Evolutionary conservation across 2,888 invertebrate species (phyloP).

Genomic region (Drosophila crucigera): DNA sequence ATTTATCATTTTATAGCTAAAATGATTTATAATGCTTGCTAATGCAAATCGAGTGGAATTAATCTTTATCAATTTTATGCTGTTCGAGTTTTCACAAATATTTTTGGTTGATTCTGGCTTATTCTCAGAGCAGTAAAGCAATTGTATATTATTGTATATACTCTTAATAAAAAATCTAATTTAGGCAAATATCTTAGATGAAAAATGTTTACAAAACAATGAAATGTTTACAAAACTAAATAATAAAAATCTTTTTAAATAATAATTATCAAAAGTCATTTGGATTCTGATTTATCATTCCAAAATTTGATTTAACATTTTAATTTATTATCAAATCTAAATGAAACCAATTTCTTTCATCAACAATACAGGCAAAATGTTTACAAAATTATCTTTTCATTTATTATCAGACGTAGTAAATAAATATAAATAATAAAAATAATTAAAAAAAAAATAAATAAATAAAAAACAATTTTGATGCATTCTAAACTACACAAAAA

Average conservation of each 20-base stretch:
- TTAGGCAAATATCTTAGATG: not conserved
- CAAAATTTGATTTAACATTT: not conserved
- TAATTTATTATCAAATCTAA: not conserved
- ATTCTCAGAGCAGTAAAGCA: not conserved
- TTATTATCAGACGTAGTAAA: not conserved
- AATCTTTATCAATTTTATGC: slow-evolving; percentile 16
- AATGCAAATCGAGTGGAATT: slow-evolving; percentile 40
- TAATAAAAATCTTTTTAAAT: not conserved
- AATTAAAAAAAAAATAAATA: not conserved
- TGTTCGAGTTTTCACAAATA: not conserved
- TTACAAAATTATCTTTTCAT: not conserved
- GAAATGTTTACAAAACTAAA: not conserved
- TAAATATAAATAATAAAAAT: not conserved
- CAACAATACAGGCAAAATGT: not conserved
- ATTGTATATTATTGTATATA: not conserved
- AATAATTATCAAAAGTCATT: not conserved
- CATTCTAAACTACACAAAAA: not conserved
- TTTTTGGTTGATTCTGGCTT: not conserved
- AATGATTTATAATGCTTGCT: slow-evolving; percentile 63
- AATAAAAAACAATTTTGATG: too few relatives aligned
- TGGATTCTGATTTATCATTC: not conserved
- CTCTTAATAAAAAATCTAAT: not conserved
- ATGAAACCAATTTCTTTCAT: not conserved
- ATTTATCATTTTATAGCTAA: slow-evolving; percentile 42
- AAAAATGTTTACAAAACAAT: not conserved